A percentile compares a stretch with the other conserved stretches of the same genome.
Conservation (phyloP, 2,888 invertebrate species). For the Anoplius nigerrimus region DNA sequence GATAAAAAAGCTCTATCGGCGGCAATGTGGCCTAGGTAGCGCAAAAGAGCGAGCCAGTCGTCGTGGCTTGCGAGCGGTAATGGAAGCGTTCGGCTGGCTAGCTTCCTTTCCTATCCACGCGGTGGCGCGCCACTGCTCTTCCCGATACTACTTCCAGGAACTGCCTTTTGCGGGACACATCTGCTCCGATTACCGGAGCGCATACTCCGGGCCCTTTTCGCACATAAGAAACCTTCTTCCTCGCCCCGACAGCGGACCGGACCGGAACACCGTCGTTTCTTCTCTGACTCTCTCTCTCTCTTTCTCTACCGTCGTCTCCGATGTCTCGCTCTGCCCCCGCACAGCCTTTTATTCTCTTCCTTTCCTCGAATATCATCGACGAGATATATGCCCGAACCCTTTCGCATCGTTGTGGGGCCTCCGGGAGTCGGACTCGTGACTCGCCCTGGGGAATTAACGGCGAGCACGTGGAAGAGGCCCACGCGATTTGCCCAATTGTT, state of each 20-base stretch:
- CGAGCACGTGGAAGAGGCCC: too few relatives aligned
- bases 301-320: not conserved
- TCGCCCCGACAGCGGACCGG: constrained; percentile 7
- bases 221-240: constrained; percentile 37
- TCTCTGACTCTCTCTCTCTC: constrained; percentile 22
- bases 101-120: too few relatives aligned
- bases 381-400: too few relatives aligned
- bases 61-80: too few relatives aligned
- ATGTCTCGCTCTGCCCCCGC: not conserved
- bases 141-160: constrained; percentile 50
- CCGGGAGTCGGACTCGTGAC: too few relatives aligned
- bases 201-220: constrained; percentile 45
- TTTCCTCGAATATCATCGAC: not conserved
- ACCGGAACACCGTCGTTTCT: constrained; percentile 32
- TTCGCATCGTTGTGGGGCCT: too few relatives aligned
- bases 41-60: too few relatives aligned
- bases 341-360: not conserved
- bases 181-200: constrained; percentile 55
- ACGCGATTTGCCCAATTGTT: too few relatives aligned
- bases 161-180: constrained; percentile 49
- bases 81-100: too few relatives aligned
- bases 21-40: too few relatives aligned
- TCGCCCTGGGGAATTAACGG: too few relatives aligned
- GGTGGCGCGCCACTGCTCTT: not conserved
- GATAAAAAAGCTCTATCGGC: too few relatives aligned